Percentiles rank a stretch among this genome's conserved stretches.
Conservation (phyloP, 2,888 invertebrate genomes). For the Drosophila conformis region DNA sequence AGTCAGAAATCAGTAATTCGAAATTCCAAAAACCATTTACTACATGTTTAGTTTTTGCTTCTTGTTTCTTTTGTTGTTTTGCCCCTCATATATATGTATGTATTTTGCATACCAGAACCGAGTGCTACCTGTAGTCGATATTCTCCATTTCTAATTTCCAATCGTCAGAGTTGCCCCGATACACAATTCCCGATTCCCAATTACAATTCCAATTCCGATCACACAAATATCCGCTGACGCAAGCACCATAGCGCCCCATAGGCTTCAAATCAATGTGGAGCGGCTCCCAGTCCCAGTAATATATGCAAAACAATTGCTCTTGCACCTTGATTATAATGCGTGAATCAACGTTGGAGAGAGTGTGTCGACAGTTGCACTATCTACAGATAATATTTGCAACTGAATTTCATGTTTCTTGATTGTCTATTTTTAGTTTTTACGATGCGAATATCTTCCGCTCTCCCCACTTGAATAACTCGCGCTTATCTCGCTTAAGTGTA, state of each 20-base stretch:
- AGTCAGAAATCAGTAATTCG: slow-evolving; percentile 59
- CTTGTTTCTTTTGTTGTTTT: background rate
- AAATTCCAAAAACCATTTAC: slow-evolving; percentile 40
- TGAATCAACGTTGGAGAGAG: slow-evolving; percentile 23
- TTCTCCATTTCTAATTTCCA: slow-evolving; percentile 38
- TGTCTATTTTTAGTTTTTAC: slow-evolving; percentile 4
- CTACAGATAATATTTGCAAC: slow-evolving; percentile 19
- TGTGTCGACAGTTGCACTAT: background rate
- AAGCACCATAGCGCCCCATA: slow-evolving; percentile 17
- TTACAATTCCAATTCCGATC: slow-evolving; percentile 29
- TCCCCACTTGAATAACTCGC: background rate
- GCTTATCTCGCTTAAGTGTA: slow-evolving; percentile 23
- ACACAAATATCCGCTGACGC: slow-evolving; percentile 60
- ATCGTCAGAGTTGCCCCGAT: slow-evolving; percentile 18
- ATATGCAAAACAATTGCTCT: slow-evolving; percentile 18
- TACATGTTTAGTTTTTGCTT: slow-evolving; percentile 43
- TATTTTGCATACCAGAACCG: slow-evolving; percentile 41
- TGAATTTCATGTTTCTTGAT: slow-evolving; percentile 23
- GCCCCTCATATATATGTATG: background rate
- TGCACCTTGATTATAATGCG: slow-evolving; percentile 43
- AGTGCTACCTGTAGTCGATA: slow-evolving; percentile 49
- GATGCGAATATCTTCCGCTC: background rate
- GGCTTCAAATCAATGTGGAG: slow-evolving; percentile 13
- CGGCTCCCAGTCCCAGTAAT: slow-evolving; percentile 9
- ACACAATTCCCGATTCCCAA: slow-evolving; percentile 28